Evolutionary conservation across 2,888 invertebrate species (phyloP), one percentile per base, ranked within the genome.

Genomic region (Limenitis camilla): DNA sequence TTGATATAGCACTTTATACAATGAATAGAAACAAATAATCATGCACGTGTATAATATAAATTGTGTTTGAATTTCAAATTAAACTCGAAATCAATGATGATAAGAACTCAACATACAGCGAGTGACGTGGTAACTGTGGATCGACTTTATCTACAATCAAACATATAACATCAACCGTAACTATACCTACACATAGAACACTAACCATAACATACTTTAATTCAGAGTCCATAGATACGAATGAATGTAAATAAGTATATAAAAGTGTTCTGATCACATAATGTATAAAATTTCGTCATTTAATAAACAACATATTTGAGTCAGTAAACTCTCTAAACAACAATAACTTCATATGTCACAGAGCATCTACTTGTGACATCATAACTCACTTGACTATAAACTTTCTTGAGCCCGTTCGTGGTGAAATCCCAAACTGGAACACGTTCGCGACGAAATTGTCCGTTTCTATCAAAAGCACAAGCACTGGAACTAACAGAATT

Each of bases 331-430:
- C 47, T 19, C 32, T 41, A 19, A 28, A 35, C 27, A 39, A n/a
- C 33, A 29, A 30, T 28, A 6, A 39, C 19, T 10, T 8, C 7
- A 28, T 31, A 27, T 39, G 31, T 40, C 42, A 36, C 29, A 46
- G 38, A 29, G 29, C 30, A 9, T 32, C 33, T 32, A 40, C 33
- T 43, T 36, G 39, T 56, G 59, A 52, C 49, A 52, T 48, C 49
- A 52, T 27, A 70, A 83, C 87, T 84, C 71, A 87, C 86, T 81
- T 81, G 85, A 74, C 87, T 77, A 78, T 87, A 87, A 74, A 86
- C 71, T 83, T 85, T 85, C 83, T 87, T 86, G 71, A 87, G 80
- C 84, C 87, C 86, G 82, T 83, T 87, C 86, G 86, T 87, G 86
- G 72, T 87, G 86, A 86, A 87, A 84, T 86, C 84, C 83, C 68